Evolutionary conservation across 2,113 vertebrate species (phyloP), one percentile per base, ranked within the genome.

Genomic region (Callionymus lyra): DNA sequence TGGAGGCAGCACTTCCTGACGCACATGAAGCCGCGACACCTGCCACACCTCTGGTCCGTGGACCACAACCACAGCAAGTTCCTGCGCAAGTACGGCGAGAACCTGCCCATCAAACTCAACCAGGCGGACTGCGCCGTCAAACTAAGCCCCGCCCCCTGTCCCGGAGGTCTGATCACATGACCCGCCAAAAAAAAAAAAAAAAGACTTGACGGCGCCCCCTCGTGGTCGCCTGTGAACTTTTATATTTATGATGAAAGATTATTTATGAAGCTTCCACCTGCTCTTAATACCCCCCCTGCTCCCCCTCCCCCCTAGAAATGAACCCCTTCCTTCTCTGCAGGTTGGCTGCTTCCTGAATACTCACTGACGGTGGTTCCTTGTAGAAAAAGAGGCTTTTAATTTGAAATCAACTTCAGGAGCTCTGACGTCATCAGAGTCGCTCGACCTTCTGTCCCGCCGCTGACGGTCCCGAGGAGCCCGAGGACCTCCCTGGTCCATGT

Each of bases 1-100:
- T 98, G 95, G 95, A 81, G 95, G 27, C 90, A 94, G 72, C 95
- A 99, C 72, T 99, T 99, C 73, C 84, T 99, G 74, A 81, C 82
- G 74, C 81, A 73, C 72, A 98, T 98, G 93, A 80, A 79, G 52
- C 95, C 95, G 6, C 84, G 64, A 31, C 78, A 91, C 76, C 89
- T 99, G 27, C 93, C 94, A 1, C 85, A 88, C 5, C 88, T 93
- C 32, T 99, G 94, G 94, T 89, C 91, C 2, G 86, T 97, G 34
- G 77, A 85, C 68, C 92, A 99, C 65, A 99, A 98, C 79, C 94
- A 98, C 62, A 56, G 66, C 63, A 98, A 97, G 84, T 85, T 97
- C 44, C 83, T 97, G 65, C 87, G 84, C 52, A 97, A 93, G 13
- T 91, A 91, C 1, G 89, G 95, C 18, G 89, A 86, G 19, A 80